Evolutionary conservation across 2,113 vertebrate genomes (phyloP).

Genomic region (Suncus etruscus): DNA sequence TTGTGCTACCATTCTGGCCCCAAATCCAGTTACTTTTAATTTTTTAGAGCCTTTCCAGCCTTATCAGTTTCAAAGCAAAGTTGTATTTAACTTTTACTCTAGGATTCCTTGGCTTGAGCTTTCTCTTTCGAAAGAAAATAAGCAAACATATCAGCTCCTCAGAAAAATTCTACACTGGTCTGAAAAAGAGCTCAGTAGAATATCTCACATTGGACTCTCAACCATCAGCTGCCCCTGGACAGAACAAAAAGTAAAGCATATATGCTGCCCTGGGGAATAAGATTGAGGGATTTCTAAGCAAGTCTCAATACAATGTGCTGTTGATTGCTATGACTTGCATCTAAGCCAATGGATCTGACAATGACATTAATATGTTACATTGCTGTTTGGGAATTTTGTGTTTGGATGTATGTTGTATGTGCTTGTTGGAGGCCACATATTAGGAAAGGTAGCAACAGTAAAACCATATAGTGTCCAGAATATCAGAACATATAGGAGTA

Average conservation of each 20-base stretch:
- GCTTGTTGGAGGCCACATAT: neutral
- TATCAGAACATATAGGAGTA: neutral
- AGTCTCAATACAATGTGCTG: neutral
- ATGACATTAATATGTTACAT: neutral
- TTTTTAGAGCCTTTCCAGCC: neutral
- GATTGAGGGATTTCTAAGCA: neutral
- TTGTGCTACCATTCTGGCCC: too few species aligned
- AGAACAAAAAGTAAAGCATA: neutral
- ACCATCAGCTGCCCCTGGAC: neutral
- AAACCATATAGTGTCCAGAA: neutral
- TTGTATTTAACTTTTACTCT: neutral
- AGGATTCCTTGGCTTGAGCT: too few species aligned
- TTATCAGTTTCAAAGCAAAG: neutral
- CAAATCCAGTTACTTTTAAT: neutral
- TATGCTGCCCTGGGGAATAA: neutral
- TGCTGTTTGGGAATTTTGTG: neutral
- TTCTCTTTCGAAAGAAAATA: too few species aligned
- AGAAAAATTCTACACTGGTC: too few species aligned
- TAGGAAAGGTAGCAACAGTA: neutral
- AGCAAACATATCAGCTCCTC: too few species aligned
- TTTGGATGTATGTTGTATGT: neutral
- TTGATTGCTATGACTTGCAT: neutral
- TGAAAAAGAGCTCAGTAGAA: slow-evolving; percentile 4
- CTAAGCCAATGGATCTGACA: neutral
- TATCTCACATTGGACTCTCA: slow-evolving; percentile 32